These are phyloP conservation scores for Metacarcinus magister DNA, from an alignment of 2,888 invertebrate species.

Conservation along the genomic window DNA sequence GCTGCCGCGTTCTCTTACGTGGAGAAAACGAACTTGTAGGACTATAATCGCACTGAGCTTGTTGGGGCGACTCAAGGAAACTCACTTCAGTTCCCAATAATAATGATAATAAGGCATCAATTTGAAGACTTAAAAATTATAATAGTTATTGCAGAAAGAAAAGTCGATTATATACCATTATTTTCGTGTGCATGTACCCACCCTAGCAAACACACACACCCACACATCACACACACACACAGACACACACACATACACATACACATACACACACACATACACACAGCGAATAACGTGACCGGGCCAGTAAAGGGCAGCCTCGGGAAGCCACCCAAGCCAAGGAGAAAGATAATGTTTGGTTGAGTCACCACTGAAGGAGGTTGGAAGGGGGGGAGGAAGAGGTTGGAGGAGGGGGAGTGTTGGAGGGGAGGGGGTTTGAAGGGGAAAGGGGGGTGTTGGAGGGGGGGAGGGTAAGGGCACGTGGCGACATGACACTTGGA, in stretches of 20 bases:
- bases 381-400: too few species aligned
- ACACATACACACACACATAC: slow-evolving; percentile 39
- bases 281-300: background rate
- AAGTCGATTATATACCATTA: background rate
- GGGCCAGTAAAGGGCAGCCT: background rate
- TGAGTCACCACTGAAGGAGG: background rate
- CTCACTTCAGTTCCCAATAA: background rate
- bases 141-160: background rate
- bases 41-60: background rate
- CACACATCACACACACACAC: background rate
- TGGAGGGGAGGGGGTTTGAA: too few species aligned
- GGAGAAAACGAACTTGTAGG: background rate
- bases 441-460: too few species aligned
- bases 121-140: background rate
- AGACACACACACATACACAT: slow-evolving; percentile 33
- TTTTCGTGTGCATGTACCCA: background rate
- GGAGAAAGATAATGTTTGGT: background rate
- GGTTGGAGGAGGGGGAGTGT: too few species aligned
- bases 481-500: background rate
- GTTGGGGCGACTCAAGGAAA: background rate
- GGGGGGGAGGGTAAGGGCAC: background rate
- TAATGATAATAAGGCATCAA: background rate
- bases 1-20: background rate
- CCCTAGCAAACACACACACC: background rate
- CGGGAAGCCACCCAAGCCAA: background rate